Percentiles rank a stretch among this genome's conserved stretches.
Conservation (phyloP, 2,888 invertebrate genomes). For the Lasioglossum marginatum region DNA sequence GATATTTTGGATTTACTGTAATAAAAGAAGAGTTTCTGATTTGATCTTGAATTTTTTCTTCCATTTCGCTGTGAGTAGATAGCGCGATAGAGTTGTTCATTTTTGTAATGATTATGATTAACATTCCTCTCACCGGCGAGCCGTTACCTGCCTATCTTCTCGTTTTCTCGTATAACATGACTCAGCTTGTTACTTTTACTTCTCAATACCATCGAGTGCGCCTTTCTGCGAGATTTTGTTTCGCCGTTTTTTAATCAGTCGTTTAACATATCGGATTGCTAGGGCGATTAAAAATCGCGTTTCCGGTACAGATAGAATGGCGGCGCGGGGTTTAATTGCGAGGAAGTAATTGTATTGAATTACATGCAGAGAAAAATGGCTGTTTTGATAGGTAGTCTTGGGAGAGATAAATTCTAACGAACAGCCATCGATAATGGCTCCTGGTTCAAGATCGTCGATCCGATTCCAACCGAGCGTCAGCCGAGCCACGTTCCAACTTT, state of each 20-base stretch:
- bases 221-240: background rate
- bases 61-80: background rate
- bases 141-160: conserved; percentile 21
- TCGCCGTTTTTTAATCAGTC: background rate
- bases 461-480: background rate
- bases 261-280: background rate
- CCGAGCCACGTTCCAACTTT: conserved; percentile 28
- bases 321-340: background rate
- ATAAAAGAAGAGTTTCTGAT: too few relatives aligned
- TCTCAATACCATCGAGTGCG: background rate
- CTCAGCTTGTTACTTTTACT: conserved; percentile 27
- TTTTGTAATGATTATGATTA: conserved; percentile 24
- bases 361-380: background rate
- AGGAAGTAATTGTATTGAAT: background rate
- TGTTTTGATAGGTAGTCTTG: background rate
- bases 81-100: conserved; percentile 6
- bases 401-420: background rate
- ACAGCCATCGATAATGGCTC: background rate
- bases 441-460: conserved; percentile 12
- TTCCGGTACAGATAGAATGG: background rate
- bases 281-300: background rate
- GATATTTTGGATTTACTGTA: too few relatives aligned
- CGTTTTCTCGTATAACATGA: conserved; percentile 26
- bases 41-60: background rate
- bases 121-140: conserved; percentile 16